A percentile compares a stretch with the other conserved stretches of the same genome.
Evolutionary conservation across 2,113 vertebrate genomes (phyloP).

Genomic region (Anthoscopus minutus): DNA sequence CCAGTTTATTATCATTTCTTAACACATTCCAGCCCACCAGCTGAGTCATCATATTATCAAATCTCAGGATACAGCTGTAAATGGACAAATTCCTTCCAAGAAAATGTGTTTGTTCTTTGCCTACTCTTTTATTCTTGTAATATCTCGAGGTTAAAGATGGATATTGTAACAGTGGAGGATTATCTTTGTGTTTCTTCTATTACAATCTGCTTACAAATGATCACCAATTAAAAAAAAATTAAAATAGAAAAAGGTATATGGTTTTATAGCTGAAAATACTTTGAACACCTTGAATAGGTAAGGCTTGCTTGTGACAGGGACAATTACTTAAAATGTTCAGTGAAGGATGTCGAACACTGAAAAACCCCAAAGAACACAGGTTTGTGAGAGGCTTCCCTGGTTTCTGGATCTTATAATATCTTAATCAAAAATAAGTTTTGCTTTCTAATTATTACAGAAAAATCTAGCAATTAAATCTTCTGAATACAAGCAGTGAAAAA

Average conservation of each 20-base stretch:
- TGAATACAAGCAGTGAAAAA: background rate
- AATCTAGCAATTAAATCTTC: background rate
- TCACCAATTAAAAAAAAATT: background rate
- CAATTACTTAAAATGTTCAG: background rate
- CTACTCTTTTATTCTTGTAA: background rate
- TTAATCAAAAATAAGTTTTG: background rate
- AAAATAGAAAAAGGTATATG: background rate
- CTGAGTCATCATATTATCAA: conserved; percentile 15
- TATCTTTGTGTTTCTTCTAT: background rate
- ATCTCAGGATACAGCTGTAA: conserved; percentile 17
- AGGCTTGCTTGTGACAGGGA: background rate
- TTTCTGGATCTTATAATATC: background rate
- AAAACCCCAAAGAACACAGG: background rate
- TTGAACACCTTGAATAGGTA: background rate
- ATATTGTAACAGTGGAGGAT: background rate
- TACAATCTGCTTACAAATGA: background rate
- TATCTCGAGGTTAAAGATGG: background rate
- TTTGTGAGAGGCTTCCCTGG: background rate
- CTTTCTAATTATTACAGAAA: background rate
- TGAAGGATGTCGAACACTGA: background rate
- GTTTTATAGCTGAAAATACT: background rate
- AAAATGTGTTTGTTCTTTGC: conserved; percentile 10
- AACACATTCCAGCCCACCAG: background rate
- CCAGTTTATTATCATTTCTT: background rate
- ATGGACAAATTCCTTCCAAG: conserved; percentile 17